Base-by-base conservation (phyloP, 1,140 invertebrate genomes). In the Solenopsis invicta region DNA sequence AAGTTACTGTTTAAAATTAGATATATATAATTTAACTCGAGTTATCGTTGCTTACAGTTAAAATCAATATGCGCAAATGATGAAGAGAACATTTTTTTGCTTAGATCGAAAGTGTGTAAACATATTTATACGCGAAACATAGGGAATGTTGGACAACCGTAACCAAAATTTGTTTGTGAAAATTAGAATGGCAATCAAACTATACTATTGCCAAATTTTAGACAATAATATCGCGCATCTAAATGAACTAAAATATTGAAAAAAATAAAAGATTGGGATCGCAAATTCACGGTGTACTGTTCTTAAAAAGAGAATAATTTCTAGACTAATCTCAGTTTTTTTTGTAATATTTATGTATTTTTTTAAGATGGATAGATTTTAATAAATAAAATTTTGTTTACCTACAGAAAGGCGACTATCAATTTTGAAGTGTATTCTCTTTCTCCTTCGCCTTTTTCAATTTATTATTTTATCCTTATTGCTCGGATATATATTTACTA, bases 381-480 rank as follows among this genome's bases (percentile, higher is more conserved):
- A n/a, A n/a, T n/a, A 18, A 54, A 52, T 78, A 50, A 80, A 67
- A 80, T 54, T 29, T 29, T 67, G 16, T 1, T 3, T 62, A 29
- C 29, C 18, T 52, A 80, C 74, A 80, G 62, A 80, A 54, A 80
- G 45, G 6, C 21, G 10, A 69, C 29, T 69, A 3, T 52, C 61
- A 29, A 34, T 62, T 67, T 8, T 34, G 4, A 48, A 48, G 2
- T 37, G 0, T 6, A 6, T 16, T 78, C 12, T 67, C 29, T 67
- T 52, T 34, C 1, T 77, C 8, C 8, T 12, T 34, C 2, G 41
- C 2, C 13, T 67, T 13, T 67, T 45, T 3, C 18, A 34, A 8
- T 48, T 13, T n/a, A 2, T 64, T 50, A 48, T 1, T 13, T 37
- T 29, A 64, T 66, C 12, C 2, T 64, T 34, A 29, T 12, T n/a